These are phyloP conservation scores for Ciconia nigra DNA, from an alignment of 2,797 vertebrate genomes.

Conservation along the genomic window DNA sequence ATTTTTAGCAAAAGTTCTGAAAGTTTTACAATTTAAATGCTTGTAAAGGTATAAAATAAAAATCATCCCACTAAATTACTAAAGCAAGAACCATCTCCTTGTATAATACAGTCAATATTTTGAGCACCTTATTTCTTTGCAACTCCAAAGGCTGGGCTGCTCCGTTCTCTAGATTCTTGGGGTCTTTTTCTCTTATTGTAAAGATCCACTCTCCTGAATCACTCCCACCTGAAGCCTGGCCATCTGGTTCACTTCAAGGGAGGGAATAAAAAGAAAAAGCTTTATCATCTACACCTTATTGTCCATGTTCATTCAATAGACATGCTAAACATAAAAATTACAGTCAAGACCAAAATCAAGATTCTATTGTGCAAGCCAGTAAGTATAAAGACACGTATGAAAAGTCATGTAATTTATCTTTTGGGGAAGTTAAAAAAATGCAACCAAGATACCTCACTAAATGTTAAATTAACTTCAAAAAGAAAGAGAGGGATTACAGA, in stretches of 20 bases:
- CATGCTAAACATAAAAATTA: background rate
- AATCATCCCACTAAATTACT: background rate
- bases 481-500: background rate
- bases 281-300: background rate
- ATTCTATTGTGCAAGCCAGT: background rate
- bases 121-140: constrained; percentile 81
- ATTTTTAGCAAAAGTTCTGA: background rate
- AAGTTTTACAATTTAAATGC: background rate
- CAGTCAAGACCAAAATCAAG: background rate
- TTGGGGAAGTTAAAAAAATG: background rate
- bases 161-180: constrained; percentile 82
- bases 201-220: constrained; percentile 89
- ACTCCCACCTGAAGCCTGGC: constrained; percentile 83
- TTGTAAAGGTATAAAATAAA: background rate
- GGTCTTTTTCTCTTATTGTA: constrained; percentile 88
- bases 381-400: background rate
- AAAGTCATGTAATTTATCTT: background rate
- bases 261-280: background rate
- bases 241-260: constrained; percentile 82
- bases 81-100: background rate
- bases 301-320: background rate
- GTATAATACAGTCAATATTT: background rate
- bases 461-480: background rate
- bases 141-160: constrained; percentile 76
- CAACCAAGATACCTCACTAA: background rate